phyloP scores from a whole-genome alignment of 2,888 invertebrate species.

The Athalia rosae region DNA sequence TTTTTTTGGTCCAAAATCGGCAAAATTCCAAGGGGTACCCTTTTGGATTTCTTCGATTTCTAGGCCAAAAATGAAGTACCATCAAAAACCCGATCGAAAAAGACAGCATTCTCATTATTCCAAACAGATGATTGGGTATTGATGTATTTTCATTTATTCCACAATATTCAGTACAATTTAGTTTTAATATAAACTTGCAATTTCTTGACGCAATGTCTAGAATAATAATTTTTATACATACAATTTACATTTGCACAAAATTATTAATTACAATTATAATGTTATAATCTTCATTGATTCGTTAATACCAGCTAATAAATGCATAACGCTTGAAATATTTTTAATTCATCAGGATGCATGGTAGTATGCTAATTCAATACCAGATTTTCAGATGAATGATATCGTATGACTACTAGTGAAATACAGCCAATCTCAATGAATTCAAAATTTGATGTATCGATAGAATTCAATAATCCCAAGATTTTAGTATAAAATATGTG shows the following conservation, averaged over 20 bases:
- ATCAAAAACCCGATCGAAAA: too few species aligned
- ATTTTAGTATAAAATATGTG: conserved; percentile 34
- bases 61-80: too few species aligned
- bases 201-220: conserved; percentile 31
- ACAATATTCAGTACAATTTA: conserved; percentile 24
- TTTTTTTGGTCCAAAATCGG: too few species aligned
- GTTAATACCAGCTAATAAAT: conserved; percentile 27
- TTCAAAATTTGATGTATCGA: neutral
- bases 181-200: conserved; percentile 24
- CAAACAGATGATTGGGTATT: conserved; percentile 14
- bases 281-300: conserved; percentile 32
- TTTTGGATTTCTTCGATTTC: too few species aligned
- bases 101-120: neutral
- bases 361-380: neutral
- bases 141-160: conserved; percentile 29
- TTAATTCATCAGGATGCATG: conserved; percentile 17
- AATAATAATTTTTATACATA: conserved; percentile 14
- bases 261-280: conserved; percentile 10
- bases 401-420: conserved; percentile 17
- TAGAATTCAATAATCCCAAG: conserved; percentile 8
- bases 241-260: neutral
- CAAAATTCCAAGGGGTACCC: too few species aligned
- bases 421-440: conserved; percentile 20
- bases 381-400: neutral
- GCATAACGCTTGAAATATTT: conserved; percentile 15